phyloP scores from a whole-genome alignment of 2,797 vertebrate genomes.

The Phyllotis vaccarum region DNA sequence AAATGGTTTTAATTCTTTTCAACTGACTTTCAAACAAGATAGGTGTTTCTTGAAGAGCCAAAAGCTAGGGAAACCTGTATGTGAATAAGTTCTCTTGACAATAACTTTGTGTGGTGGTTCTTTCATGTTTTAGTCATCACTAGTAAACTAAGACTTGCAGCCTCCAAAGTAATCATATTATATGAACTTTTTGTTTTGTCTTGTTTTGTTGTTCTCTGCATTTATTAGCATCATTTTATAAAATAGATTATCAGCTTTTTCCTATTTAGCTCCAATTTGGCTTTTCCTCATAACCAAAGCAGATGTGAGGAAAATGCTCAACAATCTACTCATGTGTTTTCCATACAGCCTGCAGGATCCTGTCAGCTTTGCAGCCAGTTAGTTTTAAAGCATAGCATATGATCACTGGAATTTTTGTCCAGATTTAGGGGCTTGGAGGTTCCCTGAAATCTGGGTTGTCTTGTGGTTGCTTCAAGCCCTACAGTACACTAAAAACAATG shows the following conservation, averaged over 20 bases:
- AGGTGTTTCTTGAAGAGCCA: neutral
- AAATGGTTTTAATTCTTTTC: slow-evolving; percentile 7
- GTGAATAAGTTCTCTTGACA: neutral
- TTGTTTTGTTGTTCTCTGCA: neutral
- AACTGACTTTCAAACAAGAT: neutral
- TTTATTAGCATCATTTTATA: neutral
- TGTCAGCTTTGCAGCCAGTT: neutral
- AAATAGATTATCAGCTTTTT: slow-evolving; percentile 1
- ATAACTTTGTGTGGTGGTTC: neutral
- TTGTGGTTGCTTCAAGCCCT: neutral
- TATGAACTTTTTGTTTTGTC: neutral
- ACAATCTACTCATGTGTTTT: neutral
- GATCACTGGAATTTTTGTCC: neutral
- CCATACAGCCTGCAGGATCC: neutral
- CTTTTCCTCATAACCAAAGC: neutral
- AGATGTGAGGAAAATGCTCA: neutral
- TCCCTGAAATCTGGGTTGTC: neutral
- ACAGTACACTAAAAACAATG: neutral
- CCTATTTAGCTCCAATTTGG: neutral
- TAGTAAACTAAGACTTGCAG: neutral
- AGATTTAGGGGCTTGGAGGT: neutral
- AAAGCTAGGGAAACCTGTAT: neutral
- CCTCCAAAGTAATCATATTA: neutral
- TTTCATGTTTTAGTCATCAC: neutral
- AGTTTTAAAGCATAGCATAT: neutral